Base-by-base conservation (phyloP, 2,113 vertebrate genomes). In the Dascyllus trimaculatus region DNA sequence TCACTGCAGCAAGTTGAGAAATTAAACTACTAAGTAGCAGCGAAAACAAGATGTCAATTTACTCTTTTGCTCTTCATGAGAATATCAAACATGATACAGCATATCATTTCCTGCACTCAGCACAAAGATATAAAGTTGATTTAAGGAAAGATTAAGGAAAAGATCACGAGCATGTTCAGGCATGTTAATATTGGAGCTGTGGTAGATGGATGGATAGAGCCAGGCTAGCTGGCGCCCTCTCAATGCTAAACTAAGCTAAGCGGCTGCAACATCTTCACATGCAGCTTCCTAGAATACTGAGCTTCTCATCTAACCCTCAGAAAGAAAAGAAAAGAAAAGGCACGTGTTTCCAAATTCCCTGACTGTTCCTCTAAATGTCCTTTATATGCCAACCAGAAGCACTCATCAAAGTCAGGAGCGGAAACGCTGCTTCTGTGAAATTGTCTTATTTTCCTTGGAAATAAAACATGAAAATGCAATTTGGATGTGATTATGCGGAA, bases 381-480 rank as follows among this genome's bases (percentile, higher is more conserved):
- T 40, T 51, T 19, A 26, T 51, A 25, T 15, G n/a, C 14, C 52
- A 51, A 18, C n/a, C 29, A 67, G 24, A 54, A 18, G 22, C 13
- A 18, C 63, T 38, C 2, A 22, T 35, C 54, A 32, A 61, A 51
- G 22, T 52, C 54, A 48, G 56, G 57, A 54, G 18, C 9, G 9
- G 21, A 11, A 49, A 43, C 4, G 22, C 18, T 26, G 5, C 15
- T 56, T 59, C 46, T 21, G 21, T 26, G 11, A 51, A 54, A 68
- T 22, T 1, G 46, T 15, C 3, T 21, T 2, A 52, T n/a, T 49
- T 52, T 68, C 11, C 14, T 5, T 45, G 17, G n/a, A 69, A 68
- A 74, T 78, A 54, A 13, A 68, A 61, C 32, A 40, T 38, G 46
- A 48, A 51, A 68, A 18, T 49, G 25, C 25, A 57, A 52, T 62